phyloP scores from a whole-genome alignment of 2,888 invertebrate species.

The Metacarcinus magister region DNA sequence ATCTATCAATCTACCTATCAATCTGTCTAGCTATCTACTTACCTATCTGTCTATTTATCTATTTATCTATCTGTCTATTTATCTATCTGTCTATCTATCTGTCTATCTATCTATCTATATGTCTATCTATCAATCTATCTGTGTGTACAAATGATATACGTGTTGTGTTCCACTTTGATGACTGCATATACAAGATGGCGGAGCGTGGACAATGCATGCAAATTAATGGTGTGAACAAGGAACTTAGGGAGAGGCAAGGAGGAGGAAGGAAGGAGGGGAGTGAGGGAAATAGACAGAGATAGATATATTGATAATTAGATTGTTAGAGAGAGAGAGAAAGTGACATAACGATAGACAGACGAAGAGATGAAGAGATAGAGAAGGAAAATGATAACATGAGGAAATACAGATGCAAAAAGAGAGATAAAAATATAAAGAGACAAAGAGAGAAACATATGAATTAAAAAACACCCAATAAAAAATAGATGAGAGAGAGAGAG shows the following conservation, averaged over 20 bases:
- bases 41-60: neutral
- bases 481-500: neutral
- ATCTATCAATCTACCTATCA: neutral
- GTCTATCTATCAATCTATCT: neutral
- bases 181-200: neutral
- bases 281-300: neutral
- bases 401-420: too few species aligned
- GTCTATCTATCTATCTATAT: neutral
- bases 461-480: too few species aligned
- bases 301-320: neutral
- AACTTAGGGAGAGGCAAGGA: neutral
- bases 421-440: too few species aligned
- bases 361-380: too few species aligned
- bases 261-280: neutral
- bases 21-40: neutral
- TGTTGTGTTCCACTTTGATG: neutral
- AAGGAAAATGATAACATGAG: too few species aligned
- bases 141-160: neutral
- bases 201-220: neutral
- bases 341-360: too few species aligned
- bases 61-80: neutral
- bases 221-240: neutral
- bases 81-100: neutral
- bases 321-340: too few species aligned
- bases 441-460: too few species aligned